Base-by-base conservation (phyloP, 2,113 vertebrate genomes). In the Chamaea fasciata region DNA sequence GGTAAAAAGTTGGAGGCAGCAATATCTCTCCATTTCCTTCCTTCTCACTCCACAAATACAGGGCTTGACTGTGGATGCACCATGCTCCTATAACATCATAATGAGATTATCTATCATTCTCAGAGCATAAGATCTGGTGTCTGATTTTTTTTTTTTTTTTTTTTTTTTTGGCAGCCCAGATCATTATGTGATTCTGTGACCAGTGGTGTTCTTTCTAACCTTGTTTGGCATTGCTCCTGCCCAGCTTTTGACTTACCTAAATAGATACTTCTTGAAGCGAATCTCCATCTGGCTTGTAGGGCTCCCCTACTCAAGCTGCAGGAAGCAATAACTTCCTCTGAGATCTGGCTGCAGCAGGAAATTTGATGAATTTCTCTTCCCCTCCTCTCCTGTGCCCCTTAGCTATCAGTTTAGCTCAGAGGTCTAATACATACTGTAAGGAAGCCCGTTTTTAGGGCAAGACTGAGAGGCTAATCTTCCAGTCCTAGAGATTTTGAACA, bases 311-410 rank as follows among this genome's bases (percentile, higher is more conserved):
- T 59, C 74, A 35, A 59, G 88, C 70, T 88, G 91, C 92, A 95
- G 94, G 92, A 96, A 94, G 62, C 44, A 56, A 42, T 14, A 11
- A 47, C 91, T 95, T 95, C 94, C 94, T 93, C 92, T 69, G 86
- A 88, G 79, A 63, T 59, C 94, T 15, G 11, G 44, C 86, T 90
- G 79, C 89, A 76, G 89, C 82, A 92, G 94, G 90, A 95, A 91
- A 91, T 86, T 11, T 35, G 22, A 53, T 46, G 2, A 70, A 70
- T 59, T 89, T 89, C 85, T 95, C 81, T 67, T 84, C 77, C 60
- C 74, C 82, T 91, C 50, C 74, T 93, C 84, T 77, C 42, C 73
- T 21, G 73, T 77, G 42, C 60, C 90, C 50, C 88, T 83, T 31
- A 14, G 31, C 49, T 87, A 78, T 18, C 50, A 50, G 22, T 41